These are phyloP conservation scores for Drosophila arizonae DNA, from an alignment of 1,140 invertebrate species.

Conservation along the genomic window DNA sequence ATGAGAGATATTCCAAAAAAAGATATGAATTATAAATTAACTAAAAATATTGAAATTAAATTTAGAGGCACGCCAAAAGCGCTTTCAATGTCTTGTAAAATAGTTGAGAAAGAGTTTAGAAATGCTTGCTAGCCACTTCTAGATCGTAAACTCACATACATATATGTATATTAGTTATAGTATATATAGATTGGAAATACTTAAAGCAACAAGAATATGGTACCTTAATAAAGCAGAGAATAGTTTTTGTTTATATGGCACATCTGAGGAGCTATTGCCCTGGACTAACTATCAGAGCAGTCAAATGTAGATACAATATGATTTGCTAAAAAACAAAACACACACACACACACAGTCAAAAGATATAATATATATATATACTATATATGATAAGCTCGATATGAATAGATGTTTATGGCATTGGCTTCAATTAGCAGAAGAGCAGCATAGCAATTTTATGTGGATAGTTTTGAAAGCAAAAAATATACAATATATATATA, in stretches of 20 bases:
- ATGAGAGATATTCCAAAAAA: constrained; percentile 29
- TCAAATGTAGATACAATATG: constrained; percentile 32
- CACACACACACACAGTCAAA: constrained; percentile 13
- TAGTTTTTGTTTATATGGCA: constrained; percentile 9
- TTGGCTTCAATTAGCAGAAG: constrained; percentile 23
- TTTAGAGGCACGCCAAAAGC: constrained; percentile 24
- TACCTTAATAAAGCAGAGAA: constrained; percentile 61
- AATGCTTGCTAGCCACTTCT: constrained; percentile 37
- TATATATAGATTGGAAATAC: constrained; percentile 35
- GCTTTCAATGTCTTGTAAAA: constrained; percentile 46
- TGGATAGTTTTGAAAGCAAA: constrained; percentile 37
- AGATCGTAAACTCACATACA: constrained; percentile 19
- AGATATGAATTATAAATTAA: constrained; percentile 14
- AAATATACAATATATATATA: neutral
- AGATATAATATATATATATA: constrained; percentile 14
- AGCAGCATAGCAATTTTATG: constrained; percentile 11
- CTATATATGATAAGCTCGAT: constrained; percentile 8
- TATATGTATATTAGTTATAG: constrained; percentile 19
- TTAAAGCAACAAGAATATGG: constrained; percentile 10
- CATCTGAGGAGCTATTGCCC: constrained; percentile 42
- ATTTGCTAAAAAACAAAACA: constrained; percentile 33
- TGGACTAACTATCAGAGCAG: constrained; percentile 12
- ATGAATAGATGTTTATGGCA: constrained; percentile 31
- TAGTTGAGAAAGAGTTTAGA: constrained; percentile 33
- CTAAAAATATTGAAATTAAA: constrained; percentile 6